phyloP scores from a whole-genome alignment of 1,140 invertebrate species.

The Anoplolepis gracilipes region DNA sequence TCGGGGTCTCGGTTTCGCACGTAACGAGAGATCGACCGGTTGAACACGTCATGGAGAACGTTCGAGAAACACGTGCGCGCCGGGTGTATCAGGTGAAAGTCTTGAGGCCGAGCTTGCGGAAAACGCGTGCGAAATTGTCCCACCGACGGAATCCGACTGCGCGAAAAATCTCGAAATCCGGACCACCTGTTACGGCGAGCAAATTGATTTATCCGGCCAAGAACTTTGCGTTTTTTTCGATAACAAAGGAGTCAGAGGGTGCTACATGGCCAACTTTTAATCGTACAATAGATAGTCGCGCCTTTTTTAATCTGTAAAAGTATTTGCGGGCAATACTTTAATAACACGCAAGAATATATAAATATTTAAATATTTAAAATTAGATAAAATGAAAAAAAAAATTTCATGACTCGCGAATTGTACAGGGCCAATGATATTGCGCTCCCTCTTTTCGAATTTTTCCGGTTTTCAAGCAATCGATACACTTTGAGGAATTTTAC shows the following conservation, averaged over 20 bases:
- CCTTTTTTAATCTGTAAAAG: neutral
- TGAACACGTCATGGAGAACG: conserved; percentile 71
- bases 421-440: no score
- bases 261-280: neutral
- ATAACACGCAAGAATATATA: neutral
- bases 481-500: neutral
- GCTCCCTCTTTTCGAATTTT: neutral
- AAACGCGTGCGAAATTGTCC: conserved; percentile 60
- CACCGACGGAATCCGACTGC: conserved; percentile 2
- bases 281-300: neutral
- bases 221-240: conserved; percentile 24
- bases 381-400: neutral
- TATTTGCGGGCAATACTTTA: neutral
- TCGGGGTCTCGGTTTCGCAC: conserved; percentile 73
- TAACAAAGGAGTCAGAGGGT: neutral
- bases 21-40: conserved; percentile 42
- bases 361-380: no score
- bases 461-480: no score
- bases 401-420: no score
- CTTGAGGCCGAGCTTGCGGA: conserved; percentile 59
- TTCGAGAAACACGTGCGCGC: conserved; percentile 50
- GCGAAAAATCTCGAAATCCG: conserved; percentile 61
- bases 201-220: conserved; percentile 46
- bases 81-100: conserved; percentile 69
- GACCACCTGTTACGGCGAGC: conserved; percentile 23